These are phyloP conservation scores for Diaphora mendica DNA, from an alignment of 2,888 invertebrate genomes.

Conservation along the genomic window DNA sequence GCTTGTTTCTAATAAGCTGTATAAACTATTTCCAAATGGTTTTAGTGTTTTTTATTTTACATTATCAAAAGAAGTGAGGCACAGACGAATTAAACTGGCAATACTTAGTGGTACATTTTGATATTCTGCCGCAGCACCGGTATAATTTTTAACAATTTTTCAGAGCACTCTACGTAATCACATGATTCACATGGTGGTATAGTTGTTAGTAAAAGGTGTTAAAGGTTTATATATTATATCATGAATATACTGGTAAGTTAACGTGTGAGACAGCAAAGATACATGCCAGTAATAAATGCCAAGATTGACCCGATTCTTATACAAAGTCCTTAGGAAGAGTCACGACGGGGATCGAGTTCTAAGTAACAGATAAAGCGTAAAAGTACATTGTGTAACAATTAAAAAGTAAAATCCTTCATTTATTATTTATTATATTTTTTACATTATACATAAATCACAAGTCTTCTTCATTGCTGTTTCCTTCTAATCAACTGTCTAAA, in stretches of 20 bases:
- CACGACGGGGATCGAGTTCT: background rate
- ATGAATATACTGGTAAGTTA: background rate
- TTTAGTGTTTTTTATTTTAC: background rate
- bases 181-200: too few species aligned
- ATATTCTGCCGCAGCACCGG: too few species aligned
- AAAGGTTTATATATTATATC: too few species aligned
- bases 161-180: too few species aligned
- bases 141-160: background rate
- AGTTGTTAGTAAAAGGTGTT: background rate
- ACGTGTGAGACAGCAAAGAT: background rate
- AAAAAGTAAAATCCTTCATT: background rate
- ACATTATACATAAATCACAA: background rate
- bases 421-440: background rate
- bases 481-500: slow-evolving; percentile 20
- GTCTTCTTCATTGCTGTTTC: background rate
- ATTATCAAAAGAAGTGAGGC: background rate
- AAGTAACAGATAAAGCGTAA: background rate
- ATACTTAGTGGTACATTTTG: too few species aligned
- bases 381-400: background rate
- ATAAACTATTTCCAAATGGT: background rate
- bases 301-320: background rate
- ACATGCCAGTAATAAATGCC: background rate
- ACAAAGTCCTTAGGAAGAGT: background rate
- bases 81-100: background rate
- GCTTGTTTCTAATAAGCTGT: background rate